Evolutionary conservation across 2,888 invertebrate genomes (phyloP).

Genomic region (Dicranocentrus wangi): DNA sequence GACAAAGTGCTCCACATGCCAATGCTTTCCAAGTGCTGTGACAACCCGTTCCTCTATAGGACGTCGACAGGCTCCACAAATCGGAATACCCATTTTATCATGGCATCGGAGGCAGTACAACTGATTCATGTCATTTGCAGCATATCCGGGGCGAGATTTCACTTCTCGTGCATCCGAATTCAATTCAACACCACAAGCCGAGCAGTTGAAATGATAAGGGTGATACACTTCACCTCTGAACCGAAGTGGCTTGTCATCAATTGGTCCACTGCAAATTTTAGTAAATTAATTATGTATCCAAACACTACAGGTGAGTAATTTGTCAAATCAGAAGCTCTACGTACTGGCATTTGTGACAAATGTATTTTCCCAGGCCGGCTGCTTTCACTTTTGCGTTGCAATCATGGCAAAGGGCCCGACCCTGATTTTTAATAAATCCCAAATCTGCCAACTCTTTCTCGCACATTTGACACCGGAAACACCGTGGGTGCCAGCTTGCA

Average conservation of each 20-base stretch:
- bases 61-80: slow-evolving; percentile 98
- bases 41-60: slow-evolving; percentile 99
- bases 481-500: slow-evolving; percentile 98
- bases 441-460: slow-evolving; percentile 92
- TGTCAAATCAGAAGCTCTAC: too few relatives aligned
- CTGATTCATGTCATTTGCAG: slow-evolving; percentile 94
- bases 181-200: slow-evolving; percentile 91
- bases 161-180: slow-evolving; percentile 97
- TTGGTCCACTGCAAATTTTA: slow-evolving; percentile 87
- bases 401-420: slow-evolving; percentile 90
- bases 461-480: slow-evolving; percentile 97
- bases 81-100: slow-evolving; percentile 99
- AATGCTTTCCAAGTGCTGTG: slow-evolving; percentile 97
- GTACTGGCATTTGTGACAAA: slow-evolving; percentile 99
- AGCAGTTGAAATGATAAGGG: slow-evolving; percentile 99
- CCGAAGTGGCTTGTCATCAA: slow-evolving; percentile 91
- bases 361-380: slow-evolving; percentile 94
- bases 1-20: slow-evolving; percentile 99
- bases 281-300: too few relatives aligned
- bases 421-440: slow-evolving; percentile 95
- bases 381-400: slow-evolving; percentile 98
- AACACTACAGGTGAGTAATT: too few relatives aligned
- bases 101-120: slow-evolving; percentile 98
- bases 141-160: slow-evolving; percentile 89
- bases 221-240: slow-evolving; percentile 98